Conservation (phyloP, 53 echinoderm and acorn worm genomes). For the Antedon mediterranea region DNA sequence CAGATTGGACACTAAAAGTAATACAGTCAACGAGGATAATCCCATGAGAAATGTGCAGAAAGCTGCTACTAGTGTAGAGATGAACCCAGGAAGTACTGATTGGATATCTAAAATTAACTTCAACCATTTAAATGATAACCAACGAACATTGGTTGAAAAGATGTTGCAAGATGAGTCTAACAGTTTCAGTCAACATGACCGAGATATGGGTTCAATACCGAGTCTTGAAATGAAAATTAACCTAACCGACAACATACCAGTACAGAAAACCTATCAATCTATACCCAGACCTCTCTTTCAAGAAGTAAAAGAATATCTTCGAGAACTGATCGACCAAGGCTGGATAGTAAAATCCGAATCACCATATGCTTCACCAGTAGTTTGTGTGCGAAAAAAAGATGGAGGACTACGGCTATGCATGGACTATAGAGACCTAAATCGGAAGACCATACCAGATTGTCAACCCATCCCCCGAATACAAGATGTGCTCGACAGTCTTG, state of each 20-base stretch:
- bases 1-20: neutral
- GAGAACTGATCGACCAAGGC: constrained; percentile 32
- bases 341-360: constrained; percentile 47
- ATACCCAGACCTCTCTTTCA: constrained; percentile 21
- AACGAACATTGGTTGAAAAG: neutral
- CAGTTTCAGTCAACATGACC: constrained; percentile 9
- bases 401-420: constrained; percentile 34
- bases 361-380: constrained; percentile 49
- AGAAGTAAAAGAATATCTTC: constrained; percentile 25
- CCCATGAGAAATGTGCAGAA: neutral
- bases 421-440: constrained; percentile 25
- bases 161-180: constrained; percentile 18
- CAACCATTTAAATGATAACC: neutral
- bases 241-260: constrained; percentile 30
- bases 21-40: neutral
- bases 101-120: neutral
- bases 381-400: constrained; percentile 66
- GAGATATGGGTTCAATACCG: constrained; percentile 17
- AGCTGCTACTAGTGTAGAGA: neutral
- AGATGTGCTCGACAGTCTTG: constrained; percentile 24
- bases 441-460: constrained; percentile 48
- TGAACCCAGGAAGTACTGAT: neutral
- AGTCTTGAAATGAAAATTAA: constrained; percentile 20
- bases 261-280: constrained; percentile 33
- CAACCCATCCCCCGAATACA: constrained; percentile 64